A percentile compares a stretch with the other conserved stretches of the same genome.
Evolutionary conservation across 2,888 invertebrate genomes (phyloP).

Genomic region (Molanna angustata): DNA sequence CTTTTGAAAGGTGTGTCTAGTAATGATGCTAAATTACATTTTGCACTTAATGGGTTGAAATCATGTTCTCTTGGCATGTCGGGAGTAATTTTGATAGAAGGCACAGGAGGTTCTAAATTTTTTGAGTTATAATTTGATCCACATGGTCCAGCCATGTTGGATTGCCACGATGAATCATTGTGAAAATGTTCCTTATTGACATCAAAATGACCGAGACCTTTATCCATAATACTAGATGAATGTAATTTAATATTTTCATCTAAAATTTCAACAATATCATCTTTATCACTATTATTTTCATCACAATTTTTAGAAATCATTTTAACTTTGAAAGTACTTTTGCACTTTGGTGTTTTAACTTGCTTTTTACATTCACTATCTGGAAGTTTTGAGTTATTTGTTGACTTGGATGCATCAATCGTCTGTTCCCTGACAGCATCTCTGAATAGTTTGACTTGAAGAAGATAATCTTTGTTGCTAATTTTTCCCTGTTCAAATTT

Average conservation of each 20-base stretch:
- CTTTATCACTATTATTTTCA: slow-evolving; percentile 9
- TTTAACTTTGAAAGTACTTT: slow-evolving; percentile 21
- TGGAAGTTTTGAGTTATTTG: background rate
- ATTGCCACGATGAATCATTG: background rate
- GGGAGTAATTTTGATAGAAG: slow-evolving; percentile 41
- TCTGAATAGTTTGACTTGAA: slow-evolving; percentile 17
- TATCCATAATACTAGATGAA: background rate
- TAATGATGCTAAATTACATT: slow-evolving; percentile 50
- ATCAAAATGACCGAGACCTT: background rate
- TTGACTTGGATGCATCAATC: slow-evolving; percentile 1
- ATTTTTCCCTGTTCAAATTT: background rate
- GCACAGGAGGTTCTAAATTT: slow-evolving; percentile 19
- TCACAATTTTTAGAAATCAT: slow-evolving; percentile 37
- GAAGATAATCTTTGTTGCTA: slow-evolving; percentile 17
- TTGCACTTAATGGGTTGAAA: slow-evolving; percentile 48
- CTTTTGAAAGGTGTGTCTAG: slow-evolving; percentile 60
- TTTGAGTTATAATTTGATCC: too few relatives aligned
- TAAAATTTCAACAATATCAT: background rate
- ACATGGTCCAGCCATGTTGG: background rate
- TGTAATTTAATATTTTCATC: slow-evolving; percentile 4
- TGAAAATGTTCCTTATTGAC: background rate
- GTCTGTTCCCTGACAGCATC: slow-evolving; percentile 9
- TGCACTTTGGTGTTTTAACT: background rate
- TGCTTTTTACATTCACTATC: background rate
- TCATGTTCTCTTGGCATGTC: slow-evolving; percentile 46